Evolutionary conservation across 2,113 vertebrate species (phyloP), one percentile per base, ranked within the genome.

Genomic region (Gambusia affinis): DNA sequence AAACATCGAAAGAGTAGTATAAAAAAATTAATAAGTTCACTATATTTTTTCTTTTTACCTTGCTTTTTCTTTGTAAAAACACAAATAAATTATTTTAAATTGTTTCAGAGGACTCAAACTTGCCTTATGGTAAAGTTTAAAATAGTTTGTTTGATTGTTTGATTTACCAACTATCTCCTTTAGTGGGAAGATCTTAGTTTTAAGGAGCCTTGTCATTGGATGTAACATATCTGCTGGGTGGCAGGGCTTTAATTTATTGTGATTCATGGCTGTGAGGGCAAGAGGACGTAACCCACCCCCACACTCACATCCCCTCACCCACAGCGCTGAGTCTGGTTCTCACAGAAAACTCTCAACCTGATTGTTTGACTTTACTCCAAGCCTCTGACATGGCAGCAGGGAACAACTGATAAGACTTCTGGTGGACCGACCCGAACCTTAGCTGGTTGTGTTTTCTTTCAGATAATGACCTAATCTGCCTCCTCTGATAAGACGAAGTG

Each of bases 241-340:
- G 77, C 42, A 75, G 84, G 79, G 73, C 82, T 85, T 88, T 87
- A 73, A 88, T 91, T 89, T 85, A 87, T 73, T 84, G 79, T 88
- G 91, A 92, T 90, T 92, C 87, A 92, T 82, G 79, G 73, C 81
- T 64, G 30, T 67, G 72, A 57, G 69, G 79, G 76, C 63, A 35
- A 74, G 30, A 44, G 74, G 75, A 51, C 72, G 42, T 42, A 76
- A 68, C 74, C 76, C 37, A 37, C 28, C 64, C 77, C 37, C 44
- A 27, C 33, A 22, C 62, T 70, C 44, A 30, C 60, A 39, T 12
- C 42, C 67, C 57, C 75, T 62, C 27, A 70, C 67, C 5, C 70
- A 51, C 74, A 8, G 1, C 0, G 71, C 14, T 22, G 65, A 75
- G 82, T 35, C 86, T 89, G 82, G 75, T 84, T 89, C 67, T 85